Conservation (phyloP, 1,140 invertebrate genomes). For the Plectus sambesii region DNA sequence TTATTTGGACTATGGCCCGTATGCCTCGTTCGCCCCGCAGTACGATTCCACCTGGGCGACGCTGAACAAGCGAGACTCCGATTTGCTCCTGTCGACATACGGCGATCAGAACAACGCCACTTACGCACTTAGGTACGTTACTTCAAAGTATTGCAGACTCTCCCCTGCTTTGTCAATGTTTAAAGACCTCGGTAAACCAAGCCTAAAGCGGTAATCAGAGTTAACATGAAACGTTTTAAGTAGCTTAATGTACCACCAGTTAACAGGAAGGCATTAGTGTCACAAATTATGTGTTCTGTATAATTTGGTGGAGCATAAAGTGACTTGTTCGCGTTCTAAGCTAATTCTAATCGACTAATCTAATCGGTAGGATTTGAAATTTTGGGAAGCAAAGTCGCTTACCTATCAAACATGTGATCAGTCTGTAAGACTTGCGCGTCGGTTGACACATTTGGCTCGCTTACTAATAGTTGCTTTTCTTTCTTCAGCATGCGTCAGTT, state of each 20-base stretch:
- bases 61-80: constrained; percentile 79
- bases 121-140: constrained; percentile 62
- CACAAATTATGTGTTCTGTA: too few relatives aligned
- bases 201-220: constrained; percentile 8
- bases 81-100: constrained; percentile 77
- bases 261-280: too few relatives aligned
- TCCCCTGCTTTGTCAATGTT: not conserved
- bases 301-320: too few relatives aligned
- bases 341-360: too few relatives aligned
- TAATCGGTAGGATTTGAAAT: too few relatives aligned
- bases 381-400: too few relatives aligned
- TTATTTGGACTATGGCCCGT: constrained; percentile 82
- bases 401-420: too few relatives aligned
- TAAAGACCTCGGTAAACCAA: constrained; percentile 5
- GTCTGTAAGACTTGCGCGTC: too few relatives aligned
- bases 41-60: constrained; percentile 91
- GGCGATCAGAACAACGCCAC: constrained; percentile 74
- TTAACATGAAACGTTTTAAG: constrained; percentile 7
- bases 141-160: not conserved
- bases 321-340: too few relatives aligned
- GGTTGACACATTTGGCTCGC: too few relatives aligned
- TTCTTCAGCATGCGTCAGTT: constrained; percentile 61
- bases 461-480: constrained; percentile 23
- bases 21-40: constrained; percentile 81
- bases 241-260: too few relatives aligned